Evolutionary conservation across 2,113 vertebrate species (phyloP), one percentile per base, ranked within the genome.

Genomic region (Pseudonaja textilis): DNA sequence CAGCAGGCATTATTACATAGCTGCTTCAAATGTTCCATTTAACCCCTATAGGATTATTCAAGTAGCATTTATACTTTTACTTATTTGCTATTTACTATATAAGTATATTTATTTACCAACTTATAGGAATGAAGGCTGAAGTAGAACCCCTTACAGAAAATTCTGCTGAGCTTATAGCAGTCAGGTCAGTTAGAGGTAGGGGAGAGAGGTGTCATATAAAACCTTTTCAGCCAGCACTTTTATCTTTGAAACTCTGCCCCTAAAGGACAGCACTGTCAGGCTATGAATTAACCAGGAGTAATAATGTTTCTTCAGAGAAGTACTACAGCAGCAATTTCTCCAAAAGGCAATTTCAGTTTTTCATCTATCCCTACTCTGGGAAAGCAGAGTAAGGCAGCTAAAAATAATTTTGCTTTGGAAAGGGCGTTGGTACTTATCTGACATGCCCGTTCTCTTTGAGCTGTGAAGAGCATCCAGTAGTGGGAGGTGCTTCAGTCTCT

Each of bases 41-140:
- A 92, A n/a, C 87, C 8, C 39, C 55, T 50, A 56, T 87, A 59
- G 29, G 25, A 92, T 57, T 94, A 91, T 56, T 91, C 39, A 85
- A 87, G 11, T 26, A 0, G 11, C 20, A 23, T 25, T 39, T 74
- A 29, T 74, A 12, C 29, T 69, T 69, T 69, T 69, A n/a, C 5
- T 69, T 69, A 69, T n/a, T n/a, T 69, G 64, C 64, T 59, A 69
- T 69, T 69, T n/a, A n/a, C 25, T 64, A 64, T 26, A n/a, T 64
- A 64, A 1, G 12, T 64, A 64, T n/a, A 64, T 14, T 69, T 69
- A 69, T 69, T 34, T 69, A 69, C 64, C 64, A 69, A n/a, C 14
- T 69, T 69, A 34, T 69, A 69, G 12, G 61, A 69, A 69, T 69
- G 61, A 61, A 42, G 42, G 25, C 47, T 42, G 20, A 64, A 81